These are phyloP conservation scores for Trinectes maculatus DNA, from an alignment of 2,113 vertebrate species.

Conservation along the genomic window DNA sequence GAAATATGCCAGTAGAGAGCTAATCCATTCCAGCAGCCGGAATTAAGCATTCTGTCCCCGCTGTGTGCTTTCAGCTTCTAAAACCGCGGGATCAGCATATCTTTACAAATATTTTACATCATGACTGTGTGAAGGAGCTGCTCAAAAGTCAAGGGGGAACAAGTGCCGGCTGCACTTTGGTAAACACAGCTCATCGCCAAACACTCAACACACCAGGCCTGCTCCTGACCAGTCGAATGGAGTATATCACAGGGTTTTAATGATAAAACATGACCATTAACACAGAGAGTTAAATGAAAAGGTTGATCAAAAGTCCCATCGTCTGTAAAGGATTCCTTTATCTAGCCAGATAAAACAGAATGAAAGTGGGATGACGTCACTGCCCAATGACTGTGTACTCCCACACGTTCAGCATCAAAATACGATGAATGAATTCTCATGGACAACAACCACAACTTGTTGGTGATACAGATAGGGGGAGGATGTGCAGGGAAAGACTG, in stretches of 20 bases:
- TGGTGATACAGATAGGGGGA: slow-evolving; percentile 19
- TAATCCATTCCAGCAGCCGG: slow-evolving; percentile 30
- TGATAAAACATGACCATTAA: slow-evolving; percentile 13
- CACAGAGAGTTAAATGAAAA: background rate
- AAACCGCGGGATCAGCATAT: slow-evolving; percentile 53
- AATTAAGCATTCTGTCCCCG: slow-evolving; percentile 51
- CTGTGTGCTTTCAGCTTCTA: slow-evolving; percentile 34
- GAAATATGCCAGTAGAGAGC: slow-evolving; percentile 45
- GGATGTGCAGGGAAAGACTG: slow-evolving; percentile 11
- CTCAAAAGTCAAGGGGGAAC: slow-evolving; percentile 32
- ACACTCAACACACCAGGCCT: background rate
- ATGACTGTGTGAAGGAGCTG: slow-evolving; percentile 13
- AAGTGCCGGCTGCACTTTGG: slow-evolving; percentile 1
- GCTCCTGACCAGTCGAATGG: background rate
- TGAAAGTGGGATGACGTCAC: background rate
- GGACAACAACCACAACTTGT: slow-evolving; percentile 21
- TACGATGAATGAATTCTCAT: background rate
- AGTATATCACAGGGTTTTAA: background rate
- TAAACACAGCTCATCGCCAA: slow-evolving; percentile 18
- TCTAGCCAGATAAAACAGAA: background rate
- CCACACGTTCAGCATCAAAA: background rate
- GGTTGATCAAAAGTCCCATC: background rate
- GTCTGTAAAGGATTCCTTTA: background rate
- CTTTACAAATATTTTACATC: slow-evolving; percentile 34
- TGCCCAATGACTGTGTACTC: background rate